Evolutionary conservation across 2,888 invertebrate species (phyloP).

Genomic region (Philhelius pedissequus): DNA sequence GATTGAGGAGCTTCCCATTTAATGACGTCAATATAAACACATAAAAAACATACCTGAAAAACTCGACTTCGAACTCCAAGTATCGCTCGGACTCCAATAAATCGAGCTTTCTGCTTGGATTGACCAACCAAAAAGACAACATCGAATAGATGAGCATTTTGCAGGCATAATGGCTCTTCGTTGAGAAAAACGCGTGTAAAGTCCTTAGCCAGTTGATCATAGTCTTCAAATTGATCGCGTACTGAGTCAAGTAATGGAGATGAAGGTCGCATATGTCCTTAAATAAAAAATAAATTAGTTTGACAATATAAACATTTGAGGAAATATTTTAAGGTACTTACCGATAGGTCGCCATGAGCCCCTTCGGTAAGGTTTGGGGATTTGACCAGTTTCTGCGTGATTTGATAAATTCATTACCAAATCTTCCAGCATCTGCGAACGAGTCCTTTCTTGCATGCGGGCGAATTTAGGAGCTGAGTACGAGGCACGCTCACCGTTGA

Average conservation of each 20-base stretch:
- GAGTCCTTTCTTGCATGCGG: slow-evolving; percentile 94
- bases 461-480: slow-evolving; percentile 97
- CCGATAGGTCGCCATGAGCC: slow-evolving; percentile 96
- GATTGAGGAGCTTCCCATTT: too few species aligned
- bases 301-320: neutral
- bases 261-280: slow-evolving; percentile 93
- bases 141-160: slow-evolving; percentile 92
- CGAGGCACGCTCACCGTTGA: slow-evolving; percentile 95
- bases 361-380: slow-evolving; percentile 94
- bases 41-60: slow-evolving; percentile 77
- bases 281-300: neutral
- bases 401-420: slow-evolving; percentile 95
- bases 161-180: slow-evolving; percentile 87
- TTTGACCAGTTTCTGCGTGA: slow-evolving; percentile 96
- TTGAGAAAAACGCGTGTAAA: slow-evolving; percentile 94
- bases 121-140: slow-evolving; percentile 95
- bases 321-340: slow-evolving; percentile 73
- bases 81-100: slow-evolving; percentile 94
- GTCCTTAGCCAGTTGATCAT: slow-evolving; percentile 95
- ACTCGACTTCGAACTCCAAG: slow-evolving; percentile 93
- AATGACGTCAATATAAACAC: too few species aligned
- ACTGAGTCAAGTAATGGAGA: slow-evolving; percentile 95
- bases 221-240: slow-evolving; percentile 95
- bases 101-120: slow-evolving; percentile 93
- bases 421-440: slow-evolving; percentile 96